Percentiles rank a stretch among this genome's conserved stretches.
Evolutionary conservation across 2,797 vertebrate genomes (phyloP).

Genomic region (Macrochelys suwanniensis): DNA sequence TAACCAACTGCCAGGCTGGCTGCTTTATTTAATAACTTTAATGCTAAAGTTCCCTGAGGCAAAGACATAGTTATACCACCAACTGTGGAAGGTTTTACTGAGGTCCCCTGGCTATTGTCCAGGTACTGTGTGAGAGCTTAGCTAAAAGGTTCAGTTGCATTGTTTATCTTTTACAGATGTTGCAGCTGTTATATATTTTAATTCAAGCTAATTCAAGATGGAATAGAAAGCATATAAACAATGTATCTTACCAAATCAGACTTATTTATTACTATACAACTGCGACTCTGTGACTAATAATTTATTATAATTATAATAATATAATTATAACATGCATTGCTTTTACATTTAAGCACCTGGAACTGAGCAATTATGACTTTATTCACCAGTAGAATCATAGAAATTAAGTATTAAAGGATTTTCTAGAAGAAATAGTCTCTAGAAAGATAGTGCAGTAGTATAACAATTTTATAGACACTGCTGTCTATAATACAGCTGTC

Average conservation of each 20-base stretch:
- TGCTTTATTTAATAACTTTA: slow-evolving; percentile 80
- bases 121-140: slow-evolving; percentile 32
- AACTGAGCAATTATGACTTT: background rate
- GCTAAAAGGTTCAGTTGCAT: slow-evolving; percentile 36
- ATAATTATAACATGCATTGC: background rate
- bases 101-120: slow-evolving; percentile 71
- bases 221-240: slow-evolving; percentile 14
- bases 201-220: background rate
- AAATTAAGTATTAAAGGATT: background rate
- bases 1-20: slow-evolving; percentile 72
- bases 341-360: background rate
- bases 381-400: background rate
- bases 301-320: background rate
- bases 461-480: background rate
- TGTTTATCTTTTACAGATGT: slow-evolving; percentile 12
- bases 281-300: background rate
- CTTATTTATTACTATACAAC: background rate
- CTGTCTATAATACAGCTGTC: background rate
- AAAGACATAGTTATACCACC: slow-evolving; percentile 76
- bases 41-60: slow-evolving; percentile 68
- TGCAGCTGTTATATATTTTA: background rate
- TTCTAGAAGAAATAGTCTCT: background rate
- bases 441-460: background rate
- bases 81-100: slow-evolving; percentile 64
- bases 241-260: background rate